Conservation (phyloP, 2,888 invertebrate genomes). For the Hetaerina titia region DNA sequence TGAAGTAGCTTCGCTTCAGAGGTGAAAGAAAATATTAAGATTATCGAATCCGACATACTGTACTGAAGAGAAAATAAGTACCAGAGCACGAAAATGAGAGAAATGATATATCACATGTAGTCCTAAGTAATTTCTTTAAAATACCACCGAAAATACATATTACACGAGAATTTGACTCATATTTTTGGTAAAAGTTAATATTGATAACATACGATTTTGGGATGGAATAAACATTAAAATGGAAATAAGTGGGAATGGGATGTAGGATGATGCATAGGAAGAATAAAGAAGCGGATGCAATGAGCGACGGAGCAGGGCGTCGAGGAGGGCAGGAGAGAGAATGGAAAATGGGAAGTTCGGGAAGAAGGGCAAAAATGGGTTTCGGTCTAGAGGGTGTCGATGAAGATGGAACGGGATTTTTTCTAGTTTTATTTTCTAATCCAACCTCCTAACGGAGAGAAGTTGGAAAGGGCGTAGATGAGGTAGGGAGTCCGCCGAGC, state of each 20-base stretch:
- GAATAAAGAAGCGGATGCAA: background rate
- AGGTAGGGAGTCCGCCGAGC: background rate
- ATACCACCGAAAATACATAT: background rate
- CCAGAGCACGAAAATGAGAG: background rate
- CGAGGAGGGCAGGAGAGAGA: background rate
- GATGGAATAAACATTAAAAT: background rate
- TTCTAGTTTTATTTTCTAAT: constrained; percentile 32
- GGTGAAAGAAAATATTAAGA: background rate
- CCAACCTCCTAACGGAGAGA: constrained; percentile 39
- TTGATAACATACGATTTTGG: background rate
- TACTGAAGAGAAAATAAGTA: too few species aligned
- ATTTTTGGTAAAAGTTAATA: background rate
- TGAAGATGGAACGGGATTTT: constrained; percentile 50
- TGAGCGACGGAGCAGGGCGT: background rate
- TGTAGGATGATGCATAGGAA: background rate
- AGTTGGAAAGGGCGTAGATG: background rate
- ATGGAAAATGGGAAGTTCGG: background rate
- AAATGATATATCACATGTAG: background rate
- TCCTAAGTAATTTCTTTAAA: background rate
- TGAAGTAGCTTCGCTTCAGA: background rate
- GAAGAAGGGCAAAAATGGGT: background rate
- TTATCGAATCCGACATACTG: too few species aligned
- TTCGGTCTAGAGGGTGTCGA: constrained; percentile 35
- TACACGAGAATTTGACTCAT: background rate
- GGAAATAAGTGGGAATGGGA: background rate